Base-by-base conservation (phyloP, 2,888 invertebrate species). In the Eristalis arbustorum region DNA sequence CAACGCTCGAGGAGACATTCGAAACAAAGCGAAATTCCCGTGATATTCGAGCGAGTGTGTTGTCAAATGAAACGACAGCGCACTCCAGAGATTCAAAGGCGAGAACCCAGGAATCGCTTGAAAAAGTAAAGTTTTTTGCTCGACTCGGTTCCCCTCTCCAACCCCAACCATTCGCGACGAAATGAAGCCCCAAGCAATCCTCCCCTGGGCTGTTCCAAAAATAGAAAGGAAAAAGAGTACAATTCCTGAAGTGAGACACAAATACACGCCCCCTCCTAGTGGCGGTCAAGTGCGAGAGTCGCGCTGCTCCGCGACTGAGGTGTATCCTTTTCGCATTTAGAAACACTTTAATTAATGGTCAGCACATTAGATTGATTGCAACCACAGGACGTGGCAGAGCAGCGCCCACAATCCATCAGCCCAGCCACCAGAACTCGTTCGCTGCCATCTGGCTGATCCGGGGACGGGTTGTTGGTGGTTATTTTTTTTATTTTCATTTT, bases 291-390 rank as follows among this genome's bases (percentile, higher is more conserved):
- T 37, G 37, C 37, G 37, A 37, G 49, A 8, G 18, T 49, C 6
- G 5, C 18, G 49, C 8, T n/a, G 42, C n/a, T 42, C n/a, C 14
- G 42, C 14, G 42, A 6, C n/a, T 49, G 1, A 49, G 49, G 49
- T 49, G 18, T 49, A 49, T 49, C 49, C 59, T 63, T 72, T 63
- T 63, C 62, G 57, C 11, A 74, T 78, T 71, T 66, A 73, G 67
- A 67, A 67, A 57, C 28, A 28, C 37, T 62, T 77, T 73, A 77
- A 76, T 84, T 80, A 75, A 84, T 84, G 75, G 76, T 72, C 62
- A 76, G 67, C 37, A 76, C 75, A 81, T 84, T 84, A 81, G 76
- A 59, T 59, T 59, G 59, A 59, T 59, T 59, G 14, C 59, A 25
- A 25, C 59, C 23, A 25, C 59, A 49, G 18, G 18, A 49, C 49